Evolutionary conservation across 2,113 vertebrate genomes (phyloP).

Genomic region (Willisornis vidua): DNA sequence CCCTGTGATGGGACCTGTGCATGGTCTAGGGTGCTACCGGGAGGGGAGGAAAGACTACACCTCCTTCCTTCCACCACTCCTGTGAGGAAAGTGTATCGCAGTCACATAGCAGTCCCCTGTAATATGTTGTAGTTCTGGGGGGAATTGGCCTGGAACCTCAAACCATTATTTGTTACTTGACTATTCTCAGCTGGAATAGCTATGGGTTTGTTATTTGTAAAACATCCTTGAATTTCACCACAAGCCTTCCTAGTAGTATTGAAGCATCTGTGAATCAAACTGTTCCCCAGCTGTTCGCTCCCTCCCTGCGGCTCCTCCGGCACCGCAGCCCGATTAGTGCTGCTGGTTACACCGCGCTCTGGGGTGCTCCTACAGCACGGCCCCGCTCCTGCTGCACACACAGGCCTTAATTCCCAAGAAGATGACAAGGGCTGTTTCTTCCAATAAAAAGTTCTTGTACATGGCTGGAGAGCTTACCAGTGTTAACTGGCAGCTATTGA

Average conservation of each 20-base stretch:
- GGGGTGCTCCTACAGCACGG: not conserved
- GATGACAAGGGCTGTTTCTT: not conserved
- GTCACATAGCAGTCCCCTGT: not conserved
- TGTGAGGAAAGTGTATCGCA: conserved; percentile 7
- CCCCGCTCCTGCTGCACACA: conserved; percentile 5
- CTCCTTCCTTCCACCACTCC: not conserved
- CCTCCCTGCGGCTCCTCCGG: conserved; percentile 40
- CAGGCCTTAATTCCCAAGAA: not conserved
- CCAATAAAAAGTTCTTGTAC: not conserved
- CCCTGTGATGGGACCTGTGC: not conserved
- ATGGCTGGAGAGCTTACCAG: not conserved
- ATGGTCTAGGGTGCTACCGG: not conserved
- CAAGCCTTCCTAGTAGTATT: conserved; percentile 48
- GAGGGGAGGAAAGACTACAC: not conserved
- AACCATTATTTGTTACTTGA: conserved; percentile 41
- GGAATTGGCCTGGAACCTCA: conserved; percentile 49
- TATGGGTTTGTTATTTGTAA: conserved; percentile 65
- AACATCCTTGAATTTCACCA: conserved; percentile 69
- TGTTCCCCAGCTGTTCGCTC: conserved; percentile 70
- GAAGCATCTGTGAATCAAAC: conserved; percentile 70
- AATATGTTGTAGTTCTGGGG: conserved; percentile 8
- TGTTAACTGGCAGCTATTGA: not conserved
- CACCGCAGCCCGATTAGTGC: conserved; percentile 34
- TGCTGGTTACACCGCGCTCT: conserved; percentile 11
- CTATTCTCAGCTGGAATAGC: conserved; percentile 70